These are phyloP conservation scores for Pipa parva DNA, from an alignment of 2,113 vertebrate species.

Conservation along the genomic window DNA sequence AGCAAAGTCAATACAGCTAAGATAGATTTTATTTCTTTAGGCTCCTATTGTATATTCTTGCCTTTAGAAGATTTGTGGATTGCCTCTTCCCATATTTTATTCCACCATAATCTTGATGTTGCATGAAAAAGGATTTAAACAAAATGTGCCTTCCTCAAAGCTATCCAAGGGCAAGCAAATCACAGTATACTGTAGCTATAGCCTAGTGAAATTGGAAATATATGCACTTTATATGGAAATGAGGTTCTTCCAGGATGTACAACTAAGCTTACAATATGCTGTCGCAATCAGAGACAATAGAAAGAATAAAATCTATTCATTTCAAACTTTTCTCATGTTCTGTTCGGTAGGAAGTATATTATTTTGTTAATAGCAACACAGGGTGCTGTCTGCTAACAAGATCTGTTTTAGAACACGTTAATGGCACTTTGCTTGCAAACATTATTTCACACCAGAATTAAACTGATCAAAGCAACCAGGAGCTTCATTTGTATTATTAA, in stretches of 20 bases:
- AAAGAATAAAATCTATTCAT: not conserved
- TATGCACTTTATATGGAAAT: constrained; percentile 38
- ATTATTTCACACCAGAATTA: not conserved
- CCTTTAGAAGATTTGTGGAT: not conserved
- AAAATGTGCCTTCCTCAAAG: constrained; percentile 31
- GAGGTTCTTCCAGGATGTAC: constrained; percentile 10
- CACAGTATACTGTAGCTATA: constrained; percentile 27
- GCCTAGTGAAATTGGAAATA: constrained; percentile 32
- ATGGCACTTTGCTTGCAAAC: not conserved
- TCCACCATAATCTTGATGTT: constrained; percentile 13
- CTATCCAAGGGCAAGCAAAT: constrained; percentile 27
- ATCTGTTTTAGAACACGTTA: not conserved
- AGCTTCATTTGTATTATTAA: not conserved
- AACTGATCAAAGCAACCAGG: not conserved
- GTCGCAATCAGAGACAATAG: constrained; percentile 7
- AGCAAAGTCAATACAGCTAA: not conserved
- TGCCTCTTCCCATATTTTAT: not conserved
- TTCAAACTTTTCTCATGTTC: not conserved
- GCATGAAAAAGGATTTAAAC: constrained; percentile 31
- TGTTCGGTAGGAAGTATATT: not conserved
- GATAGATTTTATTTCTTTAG: not conserved
- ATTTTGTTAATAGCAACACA: not conserved
- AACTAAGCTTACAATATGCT: constrained; percentile 9
- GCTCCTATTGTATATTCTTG: not conserved
- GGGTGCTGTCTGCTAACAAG: not conserved